Base-by-base conservation (phyloP, 2,888 invertebrate genomes). In the Ischnus inquisitorius region DNA sequence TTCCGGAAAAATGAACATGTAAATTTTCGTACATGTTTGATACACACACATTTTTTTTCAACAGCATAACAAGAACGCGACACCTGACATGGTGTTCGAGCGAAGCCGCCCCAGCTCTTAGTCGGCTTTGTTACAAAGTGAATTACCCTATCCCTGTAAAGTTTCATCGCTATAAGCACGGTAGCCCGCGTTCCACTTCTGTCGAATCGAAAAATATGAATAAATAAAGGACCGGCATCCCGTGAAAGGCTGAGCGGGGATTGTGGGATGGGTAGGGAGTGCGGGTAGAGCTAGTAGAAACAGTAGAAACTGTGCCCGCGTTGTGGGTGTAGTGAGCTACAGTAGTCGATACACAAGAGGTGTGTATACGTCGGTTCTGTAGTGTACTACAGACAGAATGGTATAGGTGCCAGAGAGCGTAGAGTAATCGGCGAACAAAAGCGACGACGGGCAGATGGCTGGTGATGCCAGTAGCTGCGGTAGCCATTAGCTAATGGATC, bases 401-500 rank as follows among this genome's bases (percentile, higher is more conserved):
- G 43, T 72, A 48, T 74, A 62, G 72, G 72, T 74, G 72, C 16
- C 28, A 62, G 62, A 82, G 78, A 84, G 82, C 75, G 71, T 51
- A 43, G 83, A 83, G 83, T 84, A 85, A 86, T 81, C 84, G 84
- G 78, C 67, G 71, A 80, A 75, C 83, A 82, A 83, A 82, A 74
- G 77, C 81, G 79, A 89, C 88, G 88, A 88, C 89, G 90, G 90
- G 91, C 92, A 92, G 92, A 92, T 92, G 92, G 91, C 90, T 89
- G 89, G 90, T 88, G 81, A 34, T 67, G 79, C 78, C 48, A 75
- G 78, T 82, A 64, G 54, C 75, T 79, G 64, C 82, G 68, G 87
- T 87, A 86, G 91, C 92, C 91, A 92, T 92, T 92, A 92, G 92
- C 92, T 92, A 92, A 92, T 92, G 92, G 92, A 91, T 90, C 91